Base-by-base conservation (phyloP, 2,888 invertebrate species). In the Catocala sponsa region DNA sequence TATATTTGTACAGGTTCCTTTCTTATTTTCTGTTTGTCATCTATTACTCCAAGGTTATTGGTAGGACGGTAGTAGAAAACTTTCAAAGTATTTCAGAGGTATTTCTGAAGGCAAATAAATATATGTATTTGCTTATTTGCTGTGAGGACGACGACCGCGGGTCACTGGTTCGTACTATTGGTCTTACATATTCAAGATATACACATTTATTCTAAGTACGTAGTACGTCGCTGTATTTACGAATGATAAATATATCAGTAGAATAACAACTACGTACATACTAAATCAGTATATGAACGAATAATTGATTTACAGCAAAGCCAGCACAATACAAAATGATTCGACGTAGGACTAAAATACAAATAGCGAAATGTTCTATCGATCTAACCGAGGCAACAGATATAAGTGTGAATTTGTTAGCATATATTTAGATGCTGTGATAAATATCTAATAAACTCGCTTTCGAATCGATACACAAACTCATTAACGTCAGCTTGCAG, bases 21-120 rank as follows among this genome's bases (percentile, higher is more conserved):
- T 35, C 25, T 57, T 60, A 59, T 71, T 63, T 58, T 53, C 33
- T 68, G 59, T 74, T 71, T 70, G 50, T 50, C 57, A 43, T 63
- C 53, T 59, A 43, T 44, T 52, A 13, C 25, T 44, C 55, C 56
- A 73, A 73, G 63, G 69, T 71, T 62, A 42, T 42, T 56, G 47
- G 15, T 7, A 52, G 61, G 50, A 57, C 52, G 55, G 35, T 38
- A 55, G 33, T 41, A 59, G 12, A 49, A 68, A 76, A 66, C 58
- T 69, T 57, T 59, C 56, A 50, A 55, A 65, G 42, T 33, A n/a
- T 38, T 60, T 63, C 57, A 59, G 56, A 67, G 41, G 15, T 9
- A 13, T 35, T 59, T 54, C 53, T 56, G 47, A 59, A 59, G 55
- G 60, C 44, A 35, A 48, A 15, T 42, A 65, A 61, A 52, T 60